Percentiles rank a stretch among this genome's conserved stretches.
Evolutionary conservation across 2,888 invertebrate species (phyloP).

Genomic region (Leucophora obtusa): DNA sequence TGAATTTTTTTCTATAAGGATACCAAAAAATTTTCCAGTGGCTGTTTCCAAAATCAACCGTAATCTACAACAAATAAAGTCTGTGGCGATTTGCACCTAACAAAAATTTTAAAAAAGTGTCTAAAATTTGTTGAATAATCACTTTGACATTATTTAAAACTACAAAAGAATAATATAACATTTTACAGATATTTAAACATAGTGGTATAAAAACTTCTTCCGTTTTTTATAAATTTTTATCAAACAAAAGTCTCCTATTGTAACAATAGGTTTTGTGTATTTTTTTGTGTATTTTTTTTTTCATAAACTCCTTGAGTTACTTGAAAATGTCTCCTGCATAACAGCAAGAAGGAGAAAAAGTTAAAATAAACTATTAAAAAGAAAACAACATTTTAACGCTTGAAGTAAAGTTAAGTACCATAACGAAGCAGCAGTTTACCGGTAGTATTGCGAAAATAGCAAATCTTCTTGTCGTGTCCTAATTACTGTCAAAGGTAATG

Average conservation of each 20-base stretch:
- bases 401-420: constrained; percentile 26
- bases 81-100: too few species aligned
- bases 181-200: too few species aligned
- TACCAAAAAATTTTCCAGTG: too few species aligned
- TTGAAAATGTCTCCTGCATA: constrained; percentile 31
- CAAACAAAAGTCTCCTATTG: too few species aligned
- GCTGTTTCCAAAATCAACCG: too few species aligned
- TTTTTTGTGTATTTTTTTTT: not conserved
- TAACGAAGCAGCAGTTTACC: constrained; percentile 29
- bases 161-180: too few species aligned
- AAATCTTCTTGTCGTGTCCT: constrained; percentile 28
- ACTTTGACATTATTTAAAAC: too few species aligned
- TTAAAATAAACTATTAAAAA: constrained; percentile 11
- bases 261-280: not conserved
- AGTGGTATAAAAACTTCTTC: not conserved
- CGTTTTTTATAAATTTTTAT: not conserved
- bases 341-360: not conserved
- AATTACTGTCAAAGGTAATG: constrained; percentile 34
- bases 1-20: too few species aligned
- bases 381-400: constrained; percentile 44
- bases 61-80: too few species aligned
- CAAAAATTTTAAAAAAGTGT: too few species aligned
- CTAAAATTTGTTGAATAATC: too few species aligned
- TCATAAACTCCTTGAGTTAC: constrained; percentile 8
- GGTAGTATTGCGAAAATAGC: constrained; percentile 3